These are phyloP conservation scores for Montipora sp. DNA, from an alignment of 64 coral and sea anemone genomes.

Conservation along the genomic window DNA sequence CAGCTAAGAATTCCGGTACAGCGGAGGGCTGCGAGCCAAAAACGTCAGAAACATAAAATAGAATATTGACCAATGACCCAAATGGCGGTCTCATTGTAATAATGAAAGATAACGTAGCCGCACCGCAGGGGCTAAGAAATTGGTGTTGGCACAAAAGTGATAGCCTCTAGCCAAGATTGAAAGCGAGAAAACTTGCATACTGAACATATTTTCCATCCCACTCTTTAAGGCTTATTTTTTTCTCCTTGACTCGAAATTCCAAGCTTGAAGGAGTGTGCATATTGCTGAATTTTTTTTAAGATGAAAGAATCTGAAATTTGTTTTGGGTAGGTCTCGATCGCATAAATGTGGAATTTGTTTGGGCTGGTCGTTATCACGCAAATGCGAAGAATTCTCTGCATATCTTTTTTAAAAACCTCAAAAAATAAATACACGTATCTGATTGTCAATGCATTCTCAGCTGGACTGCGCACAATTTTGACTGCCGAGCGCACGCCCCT, in stretches of 20 bases:
- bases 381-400: conserved; percentile 11
- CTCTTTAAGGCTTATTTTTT: background rate
- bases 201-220: background rate
- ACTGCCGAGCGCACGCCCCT: background rate
- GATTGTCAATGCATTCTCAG: background rate
- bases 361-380: background rate
- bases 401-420: conserved; percentile 32
- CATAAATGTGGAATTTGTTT: background rate
- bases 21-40: background rate
- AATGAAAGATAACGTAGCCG: background rate
- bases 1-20: background rate
- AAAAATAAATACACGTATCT: conserved; percentile 28
- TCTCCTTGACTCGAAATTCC: conserved; percentile 16
- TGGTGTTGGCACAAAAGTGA: background rate
- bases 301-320: background rate
- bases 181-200: background rate
- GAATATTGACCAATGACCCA: background rate
- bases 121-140: background rate
- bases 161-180: background rate
- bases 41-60: background rate
- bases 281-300: background rate
- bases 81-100: background rate
- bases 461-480: conserved; percentile 12
- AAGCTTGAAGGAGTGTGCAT: background rate
- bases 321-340: background rate